These are phyloP conservation scores for Oceanodroma leucorhoa DNA, from an alignment of 2,797 vertebrate species.

Conservation along the genomic window DNA sequence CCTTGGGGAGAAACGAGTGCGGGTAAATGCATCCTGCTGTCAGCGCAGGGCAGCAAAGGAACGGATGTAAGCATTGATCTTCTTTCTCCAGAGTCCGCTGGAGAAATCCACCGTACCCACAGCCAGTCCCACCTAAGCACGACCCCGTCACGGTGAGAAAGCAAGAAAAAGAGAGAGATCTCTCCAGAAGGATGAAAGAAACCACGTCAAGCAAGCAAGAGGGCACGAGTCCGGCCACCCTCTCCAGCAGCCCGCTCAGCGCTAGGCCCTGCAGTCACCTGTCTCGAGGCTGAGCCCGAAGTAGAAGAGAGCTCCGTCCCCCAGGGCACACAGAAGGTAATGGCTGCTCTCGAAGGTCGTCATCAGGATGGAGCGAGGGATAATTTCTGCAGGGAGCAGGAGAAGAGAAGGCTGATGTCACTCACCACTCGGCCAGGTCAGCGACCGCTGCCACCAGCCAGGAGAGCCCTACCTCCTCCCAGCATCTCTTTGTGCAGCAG, in stretches of 20 bases:
- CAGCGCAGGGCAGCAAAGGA: neutral
- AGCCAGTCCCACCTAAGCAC: neutral
- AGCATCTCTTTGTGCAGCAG: conserved; percentile 98
- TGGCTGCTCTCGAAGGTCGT: conserved; percentile 98
- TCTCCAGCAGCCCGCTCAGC: neutral
- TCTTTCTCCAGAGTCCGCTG: neutral
- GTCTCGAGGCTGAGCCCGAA: conserved; percentile 94
- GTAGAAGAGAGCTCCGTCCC: conserved; percentile 97
- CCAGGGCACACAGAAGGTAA: conserved; percentile 95
- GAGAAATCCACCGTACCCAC: neutral
- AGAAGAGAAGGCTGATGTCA: neutral
- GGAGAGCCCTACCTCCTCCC: conserved; percentile 87
- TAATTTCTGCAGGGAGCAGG: conserved; percentile 86
- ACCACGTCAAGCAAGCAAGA: neutral
- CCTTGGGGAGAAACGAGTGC: fast-evolving
- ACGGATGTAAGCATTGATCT: fast-evolving
- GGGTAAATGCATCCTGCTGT: fast-evolving
- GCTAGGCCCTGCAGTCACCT: conserved; percentile 71
- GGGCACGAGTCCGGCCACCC: neutral
- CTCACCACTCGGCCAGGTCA: fast-evolving
- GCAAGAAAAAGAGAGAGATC: neutral
- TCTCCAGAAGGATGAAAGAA: neutral
- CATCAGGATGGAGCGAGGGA: conserved; percentile 98
- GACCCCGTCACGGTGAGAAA: fast-evolving
- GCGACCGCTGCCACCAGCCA: neutral